A percentile compares a stretch with the other conserved stretches of the same genome.
These are phyloP conservation scores for Stenurella melanura DNA, from an alignment of 2,888 invertebrate species.

Conservation along the genomic window DNA sequence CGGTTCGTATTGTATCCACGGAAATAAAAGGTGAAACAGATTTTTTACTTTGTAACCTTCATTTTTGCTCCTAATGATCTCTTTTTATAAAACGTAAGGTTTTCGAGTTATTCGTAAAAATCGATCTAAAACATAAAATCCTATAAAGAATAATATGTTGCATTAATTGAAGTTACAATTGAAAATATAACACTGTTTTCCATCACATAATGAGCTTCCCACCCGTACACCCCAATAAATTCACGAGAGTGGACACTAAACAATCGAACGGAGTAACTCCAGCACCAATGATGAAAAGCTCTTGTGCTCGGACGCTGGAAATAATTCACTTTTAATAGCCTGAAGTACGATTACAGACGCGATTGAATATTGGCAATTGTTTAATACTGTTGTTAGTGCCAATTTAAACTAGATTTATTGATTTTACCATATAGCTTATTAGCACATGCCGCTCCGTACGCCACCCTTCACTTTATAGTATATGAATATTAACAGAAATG, in stretches of 20 bases:
- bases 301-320: conserved; percentile 36
- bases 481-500: conserved; percentile 21
- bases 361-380: conserved; percentile 45
- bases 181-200: not conserved
- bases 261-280: conserved; percentile 18
- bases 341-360: conserved; percentile 42
- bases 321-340: conserved; percentile 43
- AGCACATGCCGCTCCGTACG: conserved; percentile 3
- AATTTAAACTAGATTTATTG: conserved; percentile 44
- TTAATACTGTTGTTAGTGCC: conserved; percentile 44
- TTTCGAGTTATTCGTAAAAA: too few species aligned
- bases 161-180: not conserved
- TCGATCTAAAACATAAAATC: too few species aligned
- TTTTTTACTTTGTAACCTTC: too few species aligned
- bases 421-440: conserved; percentile 34
- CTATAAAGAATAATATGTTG: too few species aligned
- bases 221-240: conserved; percentile 14
- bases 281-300: conserved; percentile 31
- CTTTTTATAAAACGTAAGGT: too few species aligned
- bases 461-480: not conserved
- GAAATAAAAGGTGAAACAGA: too few species aligned
- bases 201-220: not conserved
- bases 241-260: conserved; percentile 8
- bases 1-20: too few species aligned
- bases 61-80: too few species aligned